phyloP scores from a whole-genome alignment of 2,888 invertebrate genomes.

The Synanthedon andrenaeformis region DNA sequence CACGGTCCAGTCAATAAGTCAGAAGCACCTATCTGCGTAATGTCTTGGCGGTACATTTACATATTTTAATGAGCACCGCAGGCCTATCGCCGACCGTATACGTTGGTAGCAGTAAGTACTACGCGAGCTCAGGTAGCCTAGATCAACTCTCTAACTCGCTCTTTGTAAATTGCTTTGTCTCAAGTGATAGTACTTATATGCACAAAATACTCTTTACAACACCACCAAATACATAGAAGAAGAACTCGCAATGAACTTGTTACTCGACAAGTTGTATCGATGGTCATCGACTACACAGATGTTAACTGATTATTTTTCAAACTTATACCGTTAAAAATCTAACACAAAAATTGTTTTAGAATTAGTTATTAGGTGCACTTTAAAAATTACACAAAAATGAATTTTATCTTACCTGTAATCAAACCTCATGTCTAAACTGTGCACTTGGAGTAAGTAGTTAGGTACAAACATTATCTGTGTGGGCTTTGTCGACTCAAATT shows the following conservation, averaged over 20 bases:
- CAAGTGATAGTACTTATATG: no score
- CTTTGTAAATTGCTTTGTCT: neutral
- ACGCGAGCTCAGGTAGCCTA: constrained; percentile 10
- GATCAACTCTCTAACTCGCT: constrained; percentile 1
- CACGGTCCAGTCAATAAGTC: constrained; percentile 54
- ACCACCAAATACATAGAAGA: no score
- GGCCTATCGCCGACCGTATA: constrained; percentile 39
- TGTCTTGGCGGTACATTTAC: constrained; percentile 62
- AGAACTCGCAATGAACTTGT: no score
- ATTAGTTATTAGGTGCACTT: no score
- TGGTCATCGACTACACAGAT: no score
- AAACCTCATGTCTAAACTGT: neutral
- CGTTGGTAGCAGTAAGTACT: neutral
- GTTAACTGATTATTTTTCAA: no score
- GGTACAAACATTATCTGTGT: neutral
- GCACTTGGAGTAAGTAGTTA: neutral
- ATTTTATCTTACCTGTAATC: no score
- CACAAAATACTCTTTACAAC: no score
- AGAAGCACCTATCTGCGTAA: constrained; percentile 69
- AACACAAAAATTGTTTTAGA: no score
- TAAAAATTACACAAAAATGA: no score
- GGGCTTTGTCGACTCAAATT: constrained; percentile 1
- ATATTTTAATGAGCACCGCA: constrained; percentile 66
- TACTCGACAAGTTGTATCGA: no score
- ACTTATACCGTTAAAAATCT: no score